Conservation (phyloP, 2,797 vertebrate genomes). For the Melanogrammus aeglefinus region DNA sequence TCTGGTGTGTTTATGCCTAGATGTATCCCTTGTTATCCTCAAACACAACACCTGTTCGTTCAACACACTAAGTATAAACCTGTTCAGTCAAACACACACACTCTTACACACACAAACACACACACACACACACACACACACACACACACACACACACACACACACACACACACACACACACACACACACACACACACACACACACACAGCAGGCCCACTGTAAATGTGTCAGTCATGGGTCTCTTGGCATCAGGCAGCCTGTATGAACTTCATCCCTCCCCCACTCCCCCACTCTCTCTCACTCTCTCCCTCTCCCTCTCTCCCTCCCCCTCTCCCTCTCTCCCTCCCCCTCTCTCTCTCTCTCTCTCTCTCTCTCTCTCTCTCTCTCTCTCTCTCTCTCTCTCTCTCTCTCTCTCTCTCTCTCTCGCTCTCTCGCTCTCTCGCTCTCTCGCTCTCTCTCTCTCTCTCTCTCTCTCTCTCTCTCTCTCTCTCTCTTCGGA, state of each 20-base stretch:
- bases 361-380: no score
- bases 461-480: constrained; percentile 13
- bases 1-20: no score
- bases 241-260: constrained; percentile 38
- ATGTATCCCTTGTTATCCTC: no score
- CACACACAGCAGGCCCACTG: constrained; percentile 44
- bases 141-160: constrained; percentile 23
- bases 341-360: no score
- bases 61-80: constrained; percentile 36
- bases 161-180: no score
- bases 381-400: no score
- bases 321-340: no score
- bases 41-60: no score
- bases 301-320: no score
- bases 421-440: no score
- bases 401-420: no score
- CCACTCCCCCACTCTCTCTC: not conserved
- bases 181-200: constrained; percentile 14
- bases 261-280: constrained; percentile 27
- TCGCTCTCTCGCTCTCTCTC: no score
- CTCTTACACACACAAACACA: constrained; percentile 21
- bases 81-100: constrained; percentile 13
- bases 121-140: constrained; percentile 22
- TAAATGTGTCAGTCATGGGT: constrained; percentile 65
- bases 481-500: constrained; percentile 59